phyloP scores from a whole-genome alignment of 2,888 invertebrate species.

The Lordiphosa fenestrarum region DNA sequence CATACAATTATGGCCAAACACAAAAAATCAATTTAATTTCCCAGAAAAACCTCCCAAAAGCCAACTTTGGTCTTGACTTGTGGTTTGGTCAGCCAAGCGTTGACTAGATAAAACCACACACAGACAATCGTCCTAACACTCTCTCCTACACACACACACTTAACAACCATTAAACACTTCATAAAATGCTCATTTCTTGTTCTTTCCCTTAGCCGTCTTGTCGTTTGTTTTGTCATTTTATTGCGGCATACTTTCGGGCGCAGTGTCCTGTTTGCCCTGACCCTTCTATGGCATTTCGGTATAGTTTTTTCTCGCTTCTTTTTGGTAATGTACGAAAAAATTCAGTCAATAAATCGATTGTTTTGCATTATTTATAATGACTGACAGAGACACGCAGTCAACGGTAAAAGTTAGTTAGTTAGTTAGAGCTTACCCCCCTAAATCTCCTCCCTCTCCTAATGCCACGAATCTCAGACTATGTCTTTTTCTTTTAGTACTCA shows the following conservation, averaged over 20 bases:
- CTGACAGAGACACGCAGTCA: slow-evolving; percentile 34
- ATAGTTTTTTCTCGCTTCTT: slow-evolving; percentile 29
- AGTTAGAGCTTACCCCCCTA: slow-evolving; percentile 1
- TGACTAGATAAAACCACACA: slow-evolving; percentile 53
- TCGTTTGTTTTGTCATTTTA: slow-evolving; percentile 61
- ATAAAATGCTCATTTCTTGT: slow-evolving; percentile 68
- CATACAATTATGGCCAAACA: slow-evolving; percentile 50
- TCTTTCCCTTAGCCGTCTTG: slow-evolving; percentile 22
- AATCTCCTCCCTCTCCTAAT: background rate
- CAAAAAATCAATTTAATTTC: slow-evolving; percentile 49
- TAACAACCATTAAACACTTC: slow-evolving; percentile 73
- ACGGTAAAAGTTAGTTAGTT: slow-evolving; percentile 37
- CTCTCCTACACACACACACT: slow-evolving; percentile 39
- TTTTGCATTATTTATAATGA: slow-evolving; percentile 63
- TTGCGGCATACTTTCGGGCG: slow-evolving; percentile 48
- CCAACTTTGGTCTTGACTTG: slow-evolving; percentile 16
- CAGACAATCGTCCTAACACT: slow-evolving; percentile 5
- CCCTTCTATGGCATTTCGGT: slow-evolving; percentile 23
- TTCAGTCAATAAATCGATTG: slow-evolving; percentile 70
- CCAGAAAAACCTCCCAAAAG: slow-evolving; percentile 5
- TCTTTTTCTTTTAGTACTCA: slow-evolving; percentile 28
- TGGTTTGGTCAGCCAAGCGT: slow-evolving; percentile 50
- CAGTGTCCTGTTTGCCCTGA: slow-evolving; percentile 11
- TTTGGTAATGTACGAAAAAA: slow-evolving; percentile 37
- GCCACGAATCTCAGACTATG: slow-evolving; percentile 15